Percentiles rank a stretch among this genome's conserved stretches.
Evolutionary conservation across 2,888 invertebrate genomes (phyloP).

Genomic region (Chrysina gloriosa): DNA sequence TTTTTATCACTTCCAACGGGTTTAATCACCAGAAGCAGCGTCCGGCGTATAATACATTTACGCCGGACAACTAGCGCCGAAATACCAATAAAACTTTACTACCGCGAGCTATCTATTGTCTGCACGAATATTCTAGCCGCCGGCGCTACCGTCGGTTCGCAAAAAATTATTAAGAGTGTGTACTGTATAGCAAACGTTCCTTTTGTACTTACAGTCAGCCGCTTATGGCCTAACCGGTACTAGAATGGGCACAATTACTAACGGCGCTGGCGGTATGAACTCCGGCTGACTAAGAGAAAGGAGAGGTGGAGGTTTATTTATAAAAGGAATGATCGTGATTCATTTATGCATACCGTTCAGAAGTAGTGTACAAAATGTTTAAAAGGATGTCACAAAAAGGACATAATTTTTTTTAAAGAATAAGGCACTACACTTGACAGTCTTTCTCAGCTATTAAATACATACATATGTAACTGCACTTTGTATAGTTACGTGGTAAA

Average conservation of each 20-base stretch:
- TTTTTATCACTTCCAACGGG: slow-evolving; percentile 17
- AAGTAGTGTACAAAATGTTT: too few species aligned
- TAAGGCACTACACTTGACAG: too few species aligned
- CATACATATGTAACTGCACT: too few species aligned
- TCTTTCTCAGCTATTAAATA: too few species aligned
- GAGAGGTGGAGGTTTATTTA: too few species aligned
- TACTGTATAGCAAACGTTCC: not conserved
- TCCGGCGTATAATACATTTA: not conserved
- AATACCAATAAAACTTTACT: slow-evolving; percentile 22
- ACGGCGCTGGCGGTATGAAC: not conserved
- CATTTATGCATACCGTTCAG: not conserved
- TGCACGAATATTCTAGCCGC: slow-evolving; percentile 4
- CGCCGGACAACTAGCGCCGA: slow-evolving; percentile 1
- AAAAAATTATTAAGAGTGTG: not conserved
- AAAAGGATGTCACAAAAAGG: too few species aligned
- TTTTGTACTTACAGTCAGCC: not conserved
- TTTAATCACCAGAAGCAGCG: slow-evolving; percentile 10
- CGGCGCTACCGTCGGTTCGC: not conserved
- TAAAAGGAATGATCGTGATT: not conserved
- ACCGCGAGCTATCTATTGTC: slow-evolving; percentile 19
- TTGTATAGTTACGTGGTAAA: too few species aligned
- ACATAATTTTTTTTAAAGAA: too few species aligned
- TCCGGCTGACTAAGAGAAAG: too few species aligned
- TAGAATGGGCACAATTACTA: slow-evolving; percentile 5
- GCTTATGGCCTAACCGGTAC: not conserved